phyloP scores from a whole-genome alignment of 2,797 vertebrate species.

The Pelochelys cantorii region DNA sequence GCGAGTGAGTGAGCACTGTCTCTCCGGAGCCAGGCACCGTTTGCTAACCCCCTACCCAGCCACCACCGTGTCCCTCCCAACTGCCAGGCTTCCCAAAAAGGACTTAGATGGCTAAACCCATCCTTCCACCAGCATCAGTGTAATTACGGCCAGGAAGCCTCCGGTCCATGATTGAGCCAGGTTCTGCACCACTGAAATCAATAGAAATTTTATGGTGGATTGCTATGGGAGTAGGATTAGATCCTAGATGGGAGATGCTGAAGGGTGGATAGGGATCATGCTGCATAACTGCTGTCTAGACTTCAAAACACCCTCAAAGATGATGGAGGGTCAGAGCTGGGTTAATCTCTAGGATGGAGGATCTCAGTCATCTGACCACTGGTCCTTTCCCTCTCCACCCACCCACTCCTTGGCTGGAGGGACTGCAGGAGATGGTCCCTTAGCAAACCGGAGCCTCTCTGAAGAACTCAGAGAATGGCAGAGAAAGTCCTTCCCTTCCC shows the following conservation, averaged over 20 bases:
- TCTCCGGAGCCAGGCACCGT: not conserved
- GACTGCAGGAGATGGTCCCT: not conserved
- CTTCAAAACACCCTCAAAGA: not conserved
- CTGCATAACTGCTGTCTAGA: not conserved
- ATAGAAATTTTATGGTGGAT: not conserved
- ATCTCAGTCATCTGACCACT: not conserved
- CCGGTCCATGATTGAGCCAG: not conserved
- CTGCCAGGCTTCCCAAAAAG: not conserved
- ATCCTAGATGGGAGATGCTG: not conserved
- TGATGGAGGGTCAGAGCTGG: not conserved
- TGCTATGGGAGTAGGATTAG: not conserved
- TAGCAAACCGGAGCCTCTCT: not conserved
- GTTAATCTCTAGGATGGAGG: not conserved
- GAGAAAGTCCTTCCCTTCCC: not conserved
- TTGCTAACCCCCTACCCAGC: not conserved
- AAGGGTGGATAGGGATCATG: not conserved
- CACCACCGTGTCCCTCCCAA: not conserved
- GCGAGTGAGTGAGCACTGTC: not conserved
- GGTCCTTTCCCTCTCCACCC: not conserved
- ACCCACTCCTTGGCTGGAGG: not conserved
- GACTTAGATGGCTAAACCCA: constrained; percentile 24
- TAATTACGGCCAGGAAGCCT: constrained; percentile 3
- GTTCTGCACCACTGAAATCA: not conserved
- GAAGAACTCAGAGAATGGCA: not conserved
- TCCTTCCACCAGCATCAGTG: not conserved